Conservation (phyloP, 2,888 invertebrate genomes). For the Tachina fera region DNA sequence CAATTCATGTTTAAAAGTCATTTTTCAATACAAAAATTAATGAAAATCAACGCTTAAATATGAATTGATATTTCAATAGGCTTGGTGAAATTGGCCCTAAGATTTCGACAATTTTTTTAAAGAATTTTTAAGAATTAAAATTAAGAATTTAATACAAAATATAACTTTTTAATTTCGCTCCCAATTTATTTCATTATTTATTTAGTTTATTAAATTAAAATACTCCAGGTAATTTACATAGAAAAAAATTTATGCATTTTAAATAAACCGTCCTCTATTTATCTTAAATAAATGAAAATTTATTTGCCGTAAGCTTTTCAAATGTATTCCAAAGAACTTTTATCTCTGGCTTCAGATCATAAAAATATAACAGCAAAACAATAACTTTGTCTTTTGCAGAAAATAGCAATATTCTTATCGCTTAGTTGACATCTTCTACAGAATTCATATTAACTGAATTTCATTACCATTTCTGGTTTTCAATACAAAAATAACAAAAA, state of each 20-base stretch:
- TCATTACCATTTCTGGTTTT: background rate
- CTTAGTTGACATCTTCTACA: conserved; percentile 58
- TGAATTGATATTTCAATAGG: no score
- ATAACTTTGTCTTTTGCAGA: conserved; percentile 17
- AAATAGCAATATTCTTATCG: conserved; percentile 64
- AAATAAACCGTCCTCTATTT: conserved; percentile 45
- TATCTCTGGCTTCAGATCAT: background rate
- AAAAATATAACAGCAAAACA: conserved; percentile 8
- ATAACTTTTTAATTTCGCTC: background rate
- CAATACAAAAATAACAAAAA: conserved; percentile 6
- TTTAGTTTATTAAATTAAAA: conserved; percentile 53
- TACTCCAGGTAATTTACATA: conserved; percentile 22
- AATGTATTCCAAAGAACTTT: background rate
- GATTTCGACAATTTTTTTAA: no score
- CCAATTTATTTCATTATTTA: conserved; percentile 16
- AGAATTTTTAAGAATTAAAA: no score
- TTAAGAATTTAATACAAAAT: background rate
- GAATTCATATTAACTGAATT: conserved; percentile 40
- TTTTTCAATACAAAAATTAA: no score
- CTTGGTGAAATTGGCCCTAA: no score
- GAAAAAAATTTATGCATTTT: conserved; percentile 58
- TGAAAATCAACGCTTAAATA: no score
- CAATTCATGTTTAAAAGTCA: no score
- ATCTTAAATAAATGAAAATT: conserved; percentile 23
- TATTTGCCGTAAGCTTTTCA: conserved; percentile 57